These are phyloP conservation scores for Spicauda simplicius DNA, from an alignment of 2,888 invertebrate species.

Conservation along the genomic window DNA sequence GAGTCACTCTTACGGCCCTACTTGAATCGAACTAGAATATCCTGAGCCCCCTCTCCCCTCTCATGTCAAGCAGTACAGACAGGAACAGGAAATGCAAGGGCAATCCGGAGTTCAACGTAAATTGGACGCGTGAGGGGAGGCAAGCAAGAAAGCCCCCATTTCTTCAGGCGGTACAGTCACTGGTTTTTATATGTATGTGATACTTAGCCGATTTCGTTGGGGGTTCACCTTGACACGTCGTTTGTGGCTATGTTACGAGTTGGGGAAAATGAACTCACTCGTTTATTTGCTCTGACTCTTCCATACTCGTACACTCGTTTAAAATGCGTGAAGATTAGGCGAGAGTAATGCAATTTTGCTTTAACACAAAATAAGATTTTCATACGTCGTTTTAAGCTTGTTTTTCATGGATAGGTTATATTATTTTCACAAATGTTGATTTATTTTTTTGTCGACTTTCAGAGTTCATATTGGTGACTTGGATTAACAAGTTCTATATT, in stretches of 20 bases:
- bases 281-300: conserved; percentile 27
- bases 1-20: conserved; percentile 82
- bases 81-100: conserved; percentile 41
- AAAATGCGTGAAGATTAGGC: conserved; percentile 29
- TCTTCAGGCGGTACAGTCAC: conserved; percentile 68
- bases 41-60: conserved; percentile 46
- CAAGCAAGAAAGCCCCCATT: conserved; percentile 73
- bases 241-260: conserved; percentile 70
- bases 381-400: background rate
- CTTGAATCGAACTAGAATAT: conserved; percentile 57
- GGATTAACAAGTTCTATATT: too few relatives aligned
- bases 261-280: conserved; percentile 48
- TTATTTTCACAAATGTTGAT: too few relatives aligned
- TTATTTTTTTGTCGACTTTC: too few relatives aligned
- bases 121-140: conserved; percentile 69
- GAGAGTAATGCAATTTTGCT: conserved; percentile 38
- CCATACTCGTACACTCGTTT: conserved; percentile 14
- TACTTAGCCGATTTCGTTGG: conserved; percentile 65
- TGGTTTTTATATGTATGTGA: conserved; percentile 68
- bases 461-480: too few relatives aligned
- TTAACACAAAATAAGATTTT: conserved; percentile 4
- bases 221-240: conserved; percentile 76
- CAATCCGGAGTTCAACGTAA: conserved; percentile 52
- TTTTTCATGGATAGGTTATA: too few relatives aligned
- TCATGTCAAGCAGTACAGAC: conserved; percentile 19